Conservation (phyloP, 2,113 vertebrate genomes). For the Myiagra hebetior region DNA sequence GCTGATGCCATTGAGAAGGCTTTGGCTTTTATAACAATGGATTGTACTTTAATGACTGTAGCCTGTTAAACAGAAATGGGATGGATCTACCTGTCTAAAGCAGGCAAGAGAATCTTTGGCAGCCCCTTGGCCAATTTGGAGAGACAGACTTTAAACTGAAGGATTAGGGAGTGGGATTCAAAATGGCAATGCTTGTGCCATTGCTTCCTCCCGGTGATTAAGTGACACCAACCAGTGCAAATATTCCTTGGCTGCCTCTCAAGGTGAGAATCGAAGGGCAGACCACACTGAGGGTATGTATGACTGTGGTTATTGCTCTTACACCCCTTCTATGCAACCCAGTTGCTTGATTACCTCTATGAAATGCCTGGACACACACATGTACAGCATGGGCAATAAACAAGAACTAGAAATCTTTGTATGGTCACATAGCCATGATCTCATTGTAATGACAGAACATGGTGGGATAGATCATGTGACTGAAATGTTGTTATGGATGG, state of each 20-base stretch:
- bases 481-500: neutral
- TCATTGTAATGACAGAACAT: neutral
- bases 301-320: neutral
- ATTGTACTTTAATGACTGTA: neutral
- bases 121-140: neutral
- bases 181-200: neutral
- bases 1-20: neutral
- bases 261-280: neutral
- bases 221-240: neutral
- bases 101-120: neutral
- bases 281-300: neutral
- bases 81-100: neutral
- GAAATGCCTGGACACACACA: neutral
- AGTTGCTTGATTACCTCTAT: neutral
- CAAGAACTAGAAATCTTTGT: neutral
- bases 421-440: neutral
- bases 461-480: neutral
- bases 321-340: neutral
- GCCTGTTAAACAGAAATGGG: neutral
- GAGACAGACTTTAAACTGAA: neutral
- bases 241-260: neutral
- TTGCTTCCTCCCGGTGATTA: neutral
- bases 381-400: neutral
- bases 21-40: neutral
- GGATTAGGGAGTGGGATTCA: neutral